A percentile compares a stretch with the other conserved stretches of the same genome.
phyloP scores from a whole-genome alignment of 2,888 invertebrate genomes.

The Nomada ruficornis region DNA sequence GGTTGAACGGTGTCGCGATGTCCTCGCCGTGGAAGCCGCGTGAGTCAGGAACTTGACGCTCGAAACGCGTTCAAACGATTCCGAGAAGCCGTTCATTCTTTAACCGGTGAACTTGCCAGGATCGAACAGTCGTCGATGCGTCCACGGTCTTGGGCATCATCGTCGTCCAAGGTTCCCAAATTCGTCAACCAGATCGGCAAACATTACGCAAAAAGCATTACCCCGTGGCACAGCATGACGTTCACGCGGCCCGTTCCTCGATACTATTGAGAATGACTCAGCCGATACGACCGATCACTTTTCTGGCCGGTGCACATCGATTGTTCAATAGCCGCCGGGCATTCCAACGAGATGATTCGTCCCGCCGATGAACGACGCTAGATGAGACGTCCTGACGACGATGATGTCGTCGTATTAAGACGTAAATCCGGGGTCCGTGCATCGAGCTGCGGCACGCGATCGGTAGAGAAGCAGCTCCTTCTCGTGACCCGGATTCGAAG shows the following conservation, averaged over 20 bases:
- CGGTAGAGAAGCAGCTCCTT: slow-evolving; percentile 12
- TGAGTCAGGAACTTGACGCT: slow-evolving; percentile 53
- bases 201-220: slow-evolving; percentile 41
- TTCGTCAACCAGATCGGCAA: slow-evolving; percentile 10
- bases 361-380: background rate
- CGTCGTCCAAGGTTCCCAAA: slow-evolving; percentile 45
- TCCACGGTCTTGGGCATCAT: slow-evolving; percentile 2
- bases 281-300: background rate
- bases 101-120: slow-evolving; percentile 34
- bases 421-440: slow-evolving; percentile 20
- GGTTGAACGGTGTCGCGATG: slow-evolving; percentile 17
- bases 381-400: background rate
- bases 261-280: background rate
- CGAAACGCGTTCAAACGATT: slow-evolving; percentile 56
- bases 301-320: background rate
- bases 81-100: slow-evolving; percentile 61
- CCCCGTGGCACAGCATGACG: background rate
- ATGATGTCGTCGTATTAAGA: slow-evolving; percentile 35
- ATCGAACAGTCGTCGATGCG: slow-evolving; percentile 17
- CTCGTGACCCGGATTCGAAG: slow-evolving; percentile 57
- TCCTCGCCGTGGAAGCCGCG: slow-evolving; percentile 29
- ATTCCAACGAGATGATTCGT: slow-evolving; percentile 30
- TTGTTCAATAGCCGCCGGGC: background rate
- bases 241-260: background rate
- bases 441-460: slow-evolving; percentile 39